These are phyloP conservation scores for Busseola fusca DNA, from an alignment of 2,888 invertebrate species.

Conservation along the genomic window DNA sequence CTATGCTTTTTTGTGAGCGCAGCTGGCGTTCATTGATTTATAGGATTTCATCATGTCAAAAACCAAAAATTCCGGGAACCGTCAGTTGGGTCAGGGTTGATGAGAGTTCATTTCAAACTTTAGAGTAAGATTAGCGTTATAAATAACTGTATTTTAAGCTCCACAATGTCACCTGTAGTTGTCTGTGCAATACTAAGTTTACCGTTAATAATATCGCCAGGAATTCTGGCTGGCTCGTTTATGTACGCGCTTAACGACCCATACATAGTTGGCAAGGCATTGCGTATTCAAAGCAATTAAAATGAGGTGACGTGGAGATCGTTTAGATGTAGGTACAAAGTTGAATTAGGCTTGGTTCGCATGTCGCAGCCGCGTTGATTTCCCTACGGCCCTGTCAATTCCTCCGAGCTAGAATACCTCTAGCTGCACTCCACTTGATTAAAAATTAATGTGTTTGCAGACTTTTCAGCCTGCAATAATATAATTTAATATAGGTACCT, in stretches of 20 bases:
- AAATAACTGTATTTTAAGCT: conserved; percentile 3
- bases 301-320: conserved; percentile 60
- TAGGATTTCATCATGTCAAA: too few species aligned
- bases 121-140: not conserved
- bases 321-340: conserved; percentile 64
- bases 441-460: conserved; percentile 77
- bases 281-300: conserved; percentile 67
- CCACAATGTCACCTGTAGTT: conserved; percentile 15
- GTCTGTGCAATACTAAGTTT: conserved; percentile 44
- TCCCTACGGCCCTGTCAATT: conserved; percentile 78
- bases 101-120: not conserved
- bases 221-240: conserved; percentile 49
- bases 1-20: too few species aligned
- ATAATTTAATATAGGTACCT: conserved; percentile 37
- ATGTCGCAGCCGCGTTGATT: conserved; percentile 74
- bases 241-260: conserved; percentile 53
- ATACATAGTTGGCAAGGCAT: conserved; percentile 61
- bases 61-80: too few species aligned
- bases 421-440: conserved; percentile 80
- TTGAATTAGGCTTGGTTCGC: conserved; percentile 71
- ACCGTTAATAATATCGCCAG: conserved; percentile 48
- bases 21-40: too few species aligned
- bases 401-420: conserved; percentile 70
- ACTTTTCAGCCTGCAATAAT: conserved; percentile 67
- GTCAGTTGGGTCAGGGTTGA: not conserved